These are phyloP conservation scores for Drosophila auraria DNA, from an alignment of 1,140 invertebrate species.

Conservation along the genomic window DNA sequence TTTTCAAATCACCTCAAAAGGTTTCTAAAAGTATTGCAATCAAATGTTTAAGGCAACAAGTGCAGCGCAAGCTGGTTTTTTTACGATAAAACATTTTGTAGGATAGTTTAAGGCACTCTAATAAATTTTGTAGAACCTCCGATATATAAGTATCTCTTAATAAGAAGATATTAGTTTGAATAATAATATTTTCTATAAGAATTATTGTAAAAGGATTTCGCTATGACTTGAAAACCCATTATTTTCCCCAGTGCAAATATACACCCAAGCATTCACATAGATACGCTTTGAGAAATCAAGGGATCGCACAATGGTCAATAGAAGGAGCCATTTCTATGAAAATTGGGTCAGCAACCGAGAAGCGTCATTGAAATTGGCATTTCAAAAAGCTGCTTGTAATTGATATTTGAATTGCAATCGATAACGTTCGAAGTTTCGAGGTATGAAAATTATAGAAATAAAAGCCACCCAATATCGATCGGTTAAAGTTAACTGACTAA, in stretches of 20 bases:
- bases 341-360: constrained; percentile 49
- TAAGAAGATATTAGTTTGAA: too few relatives aligned
- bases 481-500: constrained; percentile 22
- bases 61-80: too few relatives aligned
- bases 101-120: too few relatives aligned
- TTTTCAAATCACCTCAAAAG: too few relatives aligned
- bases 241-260: constrained; percentile 7
- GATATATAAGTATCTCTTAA: too few relatives aligned
- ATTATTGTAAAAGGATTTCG: too few relatives aligned
- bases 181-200: too few relatives aligned
- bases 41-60: too few relatives aligned
- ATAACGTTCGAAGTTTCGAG: constrained; percentile 8
- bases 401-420: constrained; percentile 50
- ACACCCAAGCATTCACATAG: constrained; percentile 24
- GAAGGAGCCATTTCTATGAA: constrained; percentile 65
- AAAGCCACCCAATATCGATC: constrained; percentile 5
- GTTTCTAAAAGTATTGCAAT: too few relatives aligned
- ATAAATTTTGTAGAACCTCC: too few relatives aligned
- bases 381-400: constrained; percentile 42
- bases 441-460: background rate
- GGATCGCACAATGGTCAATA: constrained; percentile 71
- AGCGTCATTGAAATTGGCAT: constrained; percentile 52
- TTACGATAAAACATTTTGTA: too few relatives aligned
- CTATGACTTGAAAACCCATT: background rate
- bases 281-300: constrained; percentile 47